Conservation (phyloP, 2,113 vertebrate genomes). For the Myotis lucifugus region DNA sequence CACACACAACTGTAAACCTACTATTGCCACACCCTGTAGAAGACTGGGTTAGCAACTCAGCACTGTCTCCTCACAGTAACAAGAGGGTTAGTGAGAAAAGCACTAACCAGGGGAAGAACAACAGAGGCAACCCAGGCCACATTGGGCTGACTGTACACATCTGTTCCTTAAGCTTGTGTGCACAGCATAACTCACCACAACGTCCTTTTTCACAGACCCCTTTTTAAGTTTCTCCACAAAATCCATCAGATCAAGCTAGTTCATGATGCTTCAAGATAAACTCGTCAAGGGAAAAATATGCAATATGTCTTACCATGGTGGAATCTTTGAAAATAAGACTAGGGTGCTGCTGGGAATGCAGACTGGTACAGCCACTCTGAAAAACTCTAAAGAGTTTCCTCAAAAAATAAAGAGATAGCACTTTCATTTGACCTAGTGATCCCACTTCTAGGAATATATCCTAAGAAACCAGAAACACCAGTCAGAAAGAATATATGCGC, state of each 20-base stretch:
- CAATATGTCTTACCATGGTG: not conserved
- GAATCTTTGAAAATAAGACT: not conserved
- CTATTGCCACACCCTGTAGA: not conserved
- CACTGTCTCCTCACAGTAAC: not conserved
- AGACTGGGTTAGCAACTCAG: not conserved
- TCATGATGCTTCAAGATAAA: not conserved
- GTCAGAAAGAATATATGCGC: too few relatives aligned
- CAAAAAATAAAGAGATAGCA: too few relatives aligned
- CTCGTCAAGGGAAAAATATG: too few relatives aligned
- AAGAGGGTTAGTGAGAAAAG: not conserved
- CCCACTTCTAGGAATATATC: too few relatives aligned
- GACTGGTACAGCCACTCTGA: too few relatives aligned
- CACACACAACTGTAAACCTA: too few relatives aligned
- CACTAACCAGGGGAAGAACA: not conserved
- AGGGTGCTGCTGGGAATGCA: too few relatives aligned
- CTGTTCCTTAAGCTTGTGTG: not conserved
- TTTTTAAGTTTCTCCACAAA: not conserved
- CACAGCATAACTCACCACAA: not conserved
- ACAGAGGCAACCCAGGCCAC: not conserved
- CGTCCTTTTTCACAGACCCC: not conserved
- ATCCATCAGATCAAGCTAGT: not conserved
- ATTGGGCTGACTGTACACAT: too few relatives aligned
- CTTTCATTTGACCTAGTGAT: too few relatives aligned
- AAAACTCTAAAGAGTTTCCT: too few relatives aligned
- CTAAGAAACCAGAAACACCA: too few relatives aligned